phyloP scores from a whole-genome alignment of 1,140 invertebrate species.

The Drosophila dunni region DNA sequence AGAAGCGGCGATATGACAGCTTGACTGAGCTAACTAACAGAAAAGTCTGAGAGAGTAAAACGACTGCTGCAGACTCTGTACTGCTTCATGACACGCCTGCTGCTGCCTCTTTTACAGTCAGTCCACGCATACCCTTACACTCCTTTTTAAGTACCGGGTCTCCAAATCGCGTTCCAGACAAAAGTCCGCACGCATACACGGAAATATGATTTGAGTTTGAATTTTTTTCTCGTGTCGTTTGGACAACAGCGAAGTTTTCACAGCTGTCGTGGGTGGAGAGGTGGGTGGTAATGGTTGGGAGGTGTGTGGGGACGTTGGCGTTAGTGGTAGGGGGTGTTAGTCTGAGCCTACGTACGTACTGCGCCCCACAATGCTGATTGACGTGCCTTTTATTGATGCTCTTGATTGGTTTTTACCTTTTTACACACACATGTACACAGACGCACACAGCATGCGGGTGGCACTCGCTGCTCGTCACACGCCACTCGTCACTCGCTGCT shows the following conservation, averaged over 20 bases:
- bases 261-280: slow-evolving; percentile 17
- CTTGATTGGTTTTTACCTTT: slow-evolving; percentile 84
- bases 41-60: no score
- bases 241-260: slow-evolving; percentile 9
- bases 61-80: no score
- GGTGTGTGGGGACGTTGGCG: background rate
- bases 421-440: slow-evolving; percentile 39
- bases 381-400: slow-evolving; percentile 84
- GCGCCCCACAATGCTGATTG: slow-evolving; percentile 68
- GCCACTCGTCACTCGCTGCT: background rate
- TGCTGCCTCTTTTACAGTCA: no score
- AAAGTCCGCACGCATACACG: slow-evolving; percentile 53
- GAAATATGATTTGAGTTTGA: slow-evolving; percentile 5
- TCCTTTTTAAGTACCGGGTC: no score
- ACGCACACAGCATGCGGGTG: slow-evolving; percentile 31
- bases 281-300: slow-evolving; percentile 10
- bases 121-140: no score
- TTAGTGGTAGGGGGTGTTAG: background rate
- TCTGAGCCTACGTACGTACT: slow-evolving; percentile 24
- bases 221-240: slow-evolving; percentile 23
- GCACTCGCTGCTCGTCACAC: slow-evolving; percentile 12
- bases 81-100: no score
- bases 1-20: slow-evolving; percentile 81
- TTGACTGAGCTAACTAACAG: slow-evolving; percentile 71
- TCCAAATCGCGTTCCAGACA: slow-evolving; percentile 63